Base-by-base conservation (phyloP, 2,113 vertebrate genomes). In the Camelus bactrianus region DNA sequence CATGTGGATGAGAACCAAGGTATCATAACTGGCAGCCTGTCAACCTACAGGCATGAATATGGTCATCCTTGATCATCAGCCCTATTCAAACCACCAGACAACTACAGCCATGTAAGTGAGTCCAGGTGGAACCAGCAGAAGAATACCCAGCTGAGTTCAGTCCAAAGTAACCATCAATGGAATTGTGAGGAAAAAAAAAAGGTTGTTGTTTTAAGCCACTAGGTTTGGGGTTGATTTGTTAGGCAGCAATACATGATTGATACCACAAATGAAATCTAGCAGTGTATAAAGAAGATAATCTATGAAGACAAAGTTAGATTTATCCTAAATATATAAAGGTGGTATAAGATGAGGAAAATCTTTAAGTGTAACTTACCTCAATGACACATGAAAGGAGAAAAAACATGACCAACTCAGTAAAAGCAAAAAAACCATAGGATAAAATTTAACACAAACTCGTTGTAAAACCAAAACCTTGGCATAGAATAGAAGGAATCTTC, bases 301-400 rank as follows among this genome's bases (percentile, higher is more conserved):
- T 17, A 19, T 30, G 30, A 28, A 8, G n/a, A 82, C 32, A 54
- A 65, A 76, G n/a, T 22, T 76, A 13, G 30, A 77, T 54, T 54
- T 64, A 70, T 54, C 17, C 46, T 38, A 83, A 84, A 38, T 65
- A 79, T 72, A 92, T 58, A 50, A 93, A 3, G 13, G 64, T 58
- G 24, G 30, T 64, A 84, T 64, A 24, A 38, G 22, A 16, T 19
- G 35, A 80, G 35, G 50, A 80, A 84, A 84, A 80, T 50, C 81
- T 70, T 91, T 87, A 64, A 19, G 62, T 38, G 48, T 28, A 65
- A 89, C 58, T 92, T 83, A 38, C 56, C 56, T 67, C 48, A 80
- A 54, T 80, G 54, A 92, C n/a, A 87, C 50, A 38, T 38, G 77
- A 72, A 94, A 88, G 32, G 32, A 89, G 69, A 38, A 52, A 87